These are phyloP conservation scores for Anomalospiza imberbis DNA, from an alignment of 2,797 vertebrate species.

Conservation along the genomic window DNA sequence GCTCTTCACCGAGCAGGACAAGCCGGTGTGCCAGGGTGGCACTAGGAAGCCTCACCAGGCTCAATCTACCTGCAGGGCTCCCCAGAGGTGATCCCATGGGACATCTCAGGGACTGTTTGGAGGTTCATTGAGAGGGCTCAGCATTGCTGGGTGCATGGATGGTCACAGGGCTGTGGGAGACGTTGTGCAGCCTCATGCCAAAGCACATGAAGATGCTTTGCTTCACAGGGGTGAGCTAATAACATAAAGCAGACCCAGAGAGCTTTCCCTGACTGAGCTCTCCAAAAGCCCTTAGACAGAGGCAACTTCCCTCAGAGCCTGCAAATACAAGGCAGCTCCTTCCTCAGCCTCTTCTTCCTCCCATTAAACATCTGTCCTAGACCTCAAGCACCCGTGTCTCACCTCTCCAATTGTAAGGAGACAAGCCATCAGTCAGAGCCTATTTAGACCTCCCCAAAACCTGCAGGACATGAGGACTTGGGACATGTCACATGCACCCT, in stretches of 20 bases:
- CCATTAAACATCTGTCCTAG: background rate
- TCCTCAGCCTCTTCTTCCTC: background rate
- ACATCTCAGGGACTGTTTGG: background rate
- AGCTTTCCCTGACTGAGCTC: background rate
- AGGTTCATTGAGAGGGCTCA: background rate
- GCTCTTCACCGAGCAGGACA: background rate
- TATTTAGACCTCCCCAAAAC: background rate
- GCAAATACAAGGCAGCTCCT: background rate
- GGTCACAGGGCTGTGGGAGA: background rate
- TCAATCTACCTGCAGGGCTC: background rate
- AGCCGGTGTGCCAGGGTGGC: background rate
- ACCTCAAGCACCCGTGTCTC: background rate
- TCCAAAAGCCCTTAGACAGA: background rate
- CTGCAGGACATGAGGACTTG: background rate
- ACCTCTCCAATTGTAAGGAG: background rate
- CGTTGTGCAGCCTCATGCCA: accelerated
- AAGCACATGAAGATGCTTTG: background rate
- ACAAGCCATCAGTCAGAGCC: background rate
- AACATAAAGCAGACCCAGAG: background rate
- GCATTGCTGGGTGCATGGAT: background rate
- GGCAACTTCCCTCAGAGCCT: accelerated
- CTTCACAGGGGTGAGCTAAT: background rate
- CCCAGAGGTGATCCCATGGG: background rate
- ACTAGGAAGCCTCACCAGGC: background rate
- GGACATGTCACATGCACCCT: background rate